Evolutionary conservation across 2,797 vertebrate genomes (phyloP), one percentile per base, ranked within the genome.

Genomic region (Lophius americanus): DNA sequence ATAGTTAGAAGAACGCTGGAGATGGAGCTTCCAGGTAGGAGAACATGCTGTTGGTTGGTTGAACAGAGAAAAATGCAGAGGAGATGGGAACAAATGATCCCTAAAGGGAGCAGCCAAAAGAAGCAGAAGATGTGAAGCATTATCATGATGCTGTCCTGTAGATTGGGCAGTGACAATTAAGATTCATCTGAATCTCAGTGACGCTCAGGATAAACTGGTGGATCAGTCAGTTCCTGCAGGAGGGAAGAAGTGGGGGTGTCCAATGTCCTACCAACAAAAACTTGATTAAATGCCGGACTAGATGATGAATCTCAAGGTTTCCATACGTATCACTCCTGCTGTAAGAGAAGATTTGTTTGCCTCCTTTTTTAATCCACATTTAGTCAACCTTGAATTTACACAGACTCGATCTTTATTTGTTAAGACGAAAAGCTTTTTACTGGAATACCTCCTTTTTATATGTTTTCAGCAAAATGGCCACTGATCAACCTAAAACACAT

Each of bases 261-360:
- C 36, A 37, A 23, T 23, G 23, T 66, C 2, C 5, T 44, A 32
- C 64, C 49, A 57, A 33, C 39, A 64, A 52, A 60, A 54, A 61
- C 51, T 49, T 69, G 41, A 53, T 61, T 81, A 32, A 57, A 9
- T 47, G 44, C 51, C 23, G 53, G 37, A 38, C 50, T 37, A 50
- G 33, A 60, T 0, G 5, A 41, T 39, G 48, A 23, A 43, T 23
- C 60, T 62, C 69, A 78, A 72, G 79, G 73, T 73, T 78, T 69
- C 56, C 65, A 7, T 73, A 5, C 4, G 11, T 42, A 13, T 72
- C 62, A 51, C 11, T 12, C n/a, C 33, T 61, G 60, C 42, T 44
- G 0, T 51, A 36, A 4, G 37, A 46, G 49, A 44, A 41, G 44
- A 70, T 33, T 57, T 52, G 53, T 60, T 9, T 35, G 41, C 62